These are phyloP conservation scores for Porites divaricata DNA, from an alignment of 92 coral and sea anemone species.

Conservation along the genomic window DNA sequence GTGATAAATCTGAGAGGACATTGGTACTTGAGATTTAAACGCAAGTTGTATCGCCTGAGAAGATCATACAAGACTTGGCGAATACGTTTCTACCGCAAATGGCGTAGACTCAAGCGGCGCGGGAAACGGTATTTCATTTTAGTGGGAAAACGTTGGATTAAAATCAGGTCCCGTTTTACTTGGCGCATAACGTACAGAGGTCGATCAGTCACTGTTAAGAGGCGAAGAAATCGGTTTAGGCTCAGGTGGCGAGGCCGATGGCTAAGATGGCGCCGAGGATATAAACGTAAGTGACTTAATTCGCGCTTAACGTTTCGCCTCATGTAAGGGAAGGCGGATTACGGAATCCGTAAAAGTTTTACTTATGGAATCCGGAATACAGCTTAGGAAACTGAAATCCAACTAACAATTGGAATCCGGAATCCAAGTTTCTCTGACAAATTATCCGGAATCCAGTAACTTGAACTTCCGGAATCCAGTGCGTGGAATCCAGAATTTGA, in stretches of 20 bases:
- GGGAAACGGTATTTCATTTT: not conserved
- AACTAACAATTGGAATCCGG: too few species aligned
- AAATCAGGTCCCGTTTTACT: not conserved
- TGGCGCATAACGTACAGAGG: slow-evolving; percentile 26
- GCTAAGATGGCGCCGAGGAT: slow-evolving; percentile 33
- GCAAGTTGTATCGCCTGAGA: slow-evolving; percentile 19
- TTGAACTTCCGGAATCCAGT: too few species aligned
- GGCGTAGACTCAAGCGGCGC: slow-evolving; percentile 16
- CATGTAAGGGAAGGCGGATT: too few species aligned
- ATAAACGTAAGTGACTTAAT: slow-evolving; percentile 16
- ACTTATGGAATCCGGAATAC: too few species aligned
- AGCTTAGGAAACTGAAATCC: too few species aligned
- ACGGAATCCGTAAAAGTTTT: too few species aligned
- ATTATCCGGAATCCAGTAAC: too few species aligned
- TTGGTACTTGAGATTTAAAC: slow-evolving; percentile 5
- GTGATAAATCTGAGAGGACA: not conserved
- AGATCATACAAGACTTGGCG: slow-evolving; percentile 20
- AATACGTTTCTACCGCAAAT: not conserved
- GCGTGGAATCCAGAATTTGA: too few species aligned
- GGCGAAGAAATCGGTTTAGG: not conserved
- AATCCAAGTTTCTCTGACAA: too few species aligned
- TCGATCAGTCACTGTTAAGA: slow-evolving; percentile 22
- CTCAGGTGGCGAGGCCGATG: slow-evolving; percentile 24
- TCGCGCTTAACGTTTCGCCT: too few species aligned
- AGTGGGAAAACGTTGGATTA: not conserved